phyloP scores from a whole-genome alignment of 2,797 vertebrate genomes.

The Varecia variegata region DNA sequence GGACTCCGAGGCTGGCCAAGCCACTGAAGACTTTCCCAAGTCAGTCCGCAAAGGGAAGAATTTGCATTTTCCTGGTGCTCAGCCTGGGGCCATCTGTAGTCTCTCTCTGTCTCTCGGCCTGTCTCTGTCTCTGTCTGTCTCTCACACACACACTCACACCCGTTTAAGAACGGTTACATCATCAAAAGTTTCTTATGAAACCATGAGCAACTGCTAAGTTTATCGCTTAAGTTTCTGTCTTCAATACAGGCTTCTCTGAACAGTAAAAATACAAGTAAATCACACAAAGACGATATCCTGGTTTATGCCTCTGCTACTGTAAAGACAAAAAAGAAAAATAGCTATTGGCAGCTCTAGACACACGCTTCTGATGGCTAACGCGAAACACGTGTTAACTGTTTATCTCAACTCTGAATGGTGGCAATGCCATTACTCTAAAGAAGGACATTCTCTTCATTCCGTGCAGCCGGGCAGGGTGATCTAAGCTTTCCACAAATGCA shows the following conservation, averaged over 20 bases:
- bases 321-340: background rate
- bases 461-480: background rate
- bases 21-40: constrained; percentile 16
- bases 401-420: background rate
- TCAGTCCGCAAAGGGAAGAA: background rate
- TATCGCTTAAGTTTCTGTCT: background rate
- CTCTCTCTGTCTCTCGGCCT: background rate
- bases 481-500: background rate
- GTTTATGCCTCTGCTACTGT: background rate
- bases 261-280: background rate
- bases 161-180: background rate
- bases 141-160: background rate
- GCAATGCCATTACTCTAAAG: background rate
- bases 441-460: background rate
- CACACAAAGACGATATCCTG: background rate
- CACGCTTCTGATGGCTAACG: background rate
- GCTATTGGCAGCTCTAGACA: background rate
- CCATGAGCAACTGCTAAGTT: background rate
- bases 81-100: background rate
- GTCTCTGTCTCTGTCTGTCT: background rate
- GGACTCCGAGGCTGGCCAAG: background rate
- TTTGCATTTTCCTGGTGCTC: background rate
- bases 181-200: background rate
- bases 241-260: background rate
- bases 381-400: background rate